These are phyloP conservation scores for Corydoras maculifer DNA, from an alignment of 2,113 vertebrate species.

Conservation along the genomic window DNA sequence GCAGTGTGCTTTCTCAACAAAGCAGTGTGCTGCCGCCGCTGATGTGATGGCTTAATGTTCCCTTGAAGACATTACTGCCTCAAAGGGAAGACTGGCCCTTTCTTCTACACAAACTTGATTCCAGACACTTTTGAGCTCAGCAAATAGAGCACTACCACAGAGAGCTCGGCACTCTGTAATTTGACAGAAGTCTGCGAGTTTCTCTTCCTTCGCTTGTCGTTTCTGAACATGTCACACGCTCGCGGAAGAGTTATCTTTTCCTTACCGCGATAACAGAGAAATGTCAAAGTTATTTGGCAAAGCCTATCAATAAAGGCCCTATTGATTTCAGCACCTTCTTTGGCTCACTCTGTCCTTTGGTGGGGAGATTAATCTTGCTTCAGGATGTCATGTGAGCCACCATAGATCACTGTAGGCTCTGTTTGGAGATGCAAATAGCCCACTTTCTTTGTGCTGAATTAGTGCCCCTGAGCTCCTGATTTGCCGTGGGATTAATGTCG, in stretches of 20 bases:
- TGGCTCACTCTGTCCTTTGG: conserved; percentile 39
- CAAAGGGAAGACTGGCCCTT: conserved; percentile 58
- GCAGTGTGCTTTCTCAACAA: conserved; percentile 58
- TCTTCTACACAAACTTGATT: conserved; percentile 59
- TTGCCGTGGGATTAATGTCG: conserved; percentile 57
- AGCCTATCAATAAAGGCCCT: conserved; percentile 61
- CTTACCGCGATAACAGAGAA: conserved; percentile 57
- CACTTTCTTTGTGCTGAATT: conserved; percentile 59
- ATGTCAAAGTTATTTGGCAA: conserved; percentile 63
- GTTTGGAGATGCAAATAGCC: conserved; percentile 60
- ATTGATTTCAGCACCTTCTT: conserved; percentile 59
- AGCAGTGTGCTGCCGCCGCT: conserved; percentile 48
- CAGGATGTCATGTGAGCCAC: conserved; percentile 52
- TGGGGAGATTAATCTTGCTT: conserved; percentile 56
- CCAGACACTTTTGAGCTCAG: conserved; percentile 53
- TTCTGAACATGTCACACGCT: conserved; percentile 34
- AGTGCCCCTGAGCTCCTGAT: conserved; percentile 56
- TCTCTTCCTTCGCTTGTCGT: conserved; percentile 34
- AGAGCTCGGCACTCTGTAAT: conserved; percentile 25
- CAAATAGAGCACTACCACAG: conserved; percentile 11
- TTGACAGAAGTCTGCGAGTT: conserved; percentile 27
- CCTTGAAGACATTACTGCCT: conserved; percentile 53
- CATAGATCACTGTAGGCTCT: conserved; percentile 58
- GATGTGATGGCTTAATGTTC: conserved; percentile 66
- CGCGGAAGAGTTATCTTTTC: conserved; percentile 49